Base-by-base conservation (phyloP, 2,797 vertebrate genomes). In the Urophycis tenuis region DNA sequence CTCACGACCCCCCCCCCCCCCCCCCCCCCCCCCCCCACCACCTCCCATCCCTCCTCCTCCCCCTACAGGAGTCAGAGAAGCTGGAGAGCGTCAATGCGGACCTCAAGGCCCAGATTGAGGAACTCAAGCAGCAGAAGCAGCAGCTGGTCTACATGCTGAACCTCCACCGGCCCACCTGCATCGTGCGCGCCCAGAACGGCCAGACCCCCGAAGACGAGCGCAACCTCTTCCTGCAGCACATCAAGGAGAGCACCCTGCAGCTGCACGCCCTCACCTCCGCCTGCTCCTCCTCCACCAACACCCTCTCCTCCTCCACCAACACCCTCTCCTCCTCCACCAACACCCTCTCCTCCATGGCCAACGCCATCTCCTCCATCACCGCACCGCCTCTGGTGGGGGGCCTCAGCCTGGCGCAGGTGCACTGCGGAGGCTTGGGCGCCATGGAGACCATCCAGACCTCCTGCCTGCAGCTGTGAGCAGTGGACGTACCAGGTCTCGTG, bases 91-190 rank as follows among this genome's bases (percentile, higher is more conserved):
- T 98, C 81, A 99, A 99, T 33, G 92, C 95, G 0, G 96, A 98
- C 32, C 87, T 99, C 89, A 99, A 99, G 90, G 95, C 97, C 73
- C 97, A 99, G 86, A 99, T 99, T 0, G 95, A 98, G 91, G 95
- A 96, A 88, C 92, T 99, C 84, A 98, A 97, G 93, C 95, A 95
- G 0, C 97, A 99, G 92, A 98, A 98, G 89, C 97, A 99, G 90
- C 97, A 97, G 89, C 90, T 99, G 87, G 96, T 99, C 87, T 98
- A 99, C 92, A 98, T 99, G 97, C 93, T 99, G 12, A 99, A 99
- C 85, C 94, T 98, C 74, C 97, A 99, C 85, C 92, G 97, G 76
- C 97, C 97, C 34, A 99, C 97, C 0, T 99, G 97, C 87, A 99
- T 99, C 81, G 97, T 99, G 77, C 94, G 96, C 0, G 96, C 97